A percentile compares a stretch with the other conserved stretches of the same genome.
These are phyloP conservation scores for Pyrochroa serraticornis DNA, from an alignment of 2,888 invertebrate genomes.

Conservation along the genomic window DNA sequence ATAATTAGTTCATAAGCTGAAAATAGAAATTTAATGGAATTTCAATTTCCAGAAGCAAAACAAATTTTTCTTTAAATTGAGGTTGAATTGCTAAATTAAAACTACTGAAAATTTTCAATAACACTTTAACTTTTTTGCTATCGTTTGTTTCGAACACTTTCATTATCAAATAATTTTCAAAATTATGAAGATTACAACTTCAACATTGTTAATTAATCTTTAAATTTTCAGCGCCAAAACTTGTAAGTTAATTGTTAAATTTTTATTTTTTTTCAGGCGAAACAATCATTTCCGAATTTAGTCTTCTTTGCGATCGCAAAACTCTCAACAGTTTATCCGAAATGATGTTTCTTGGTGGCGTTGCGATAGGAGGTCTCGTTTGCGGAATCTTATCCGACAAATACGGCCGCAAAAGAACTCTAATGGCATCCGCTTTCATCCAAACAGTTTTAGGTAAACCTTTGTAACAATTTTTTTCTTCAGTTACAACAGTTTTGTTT, in stretches of 20 bases:
- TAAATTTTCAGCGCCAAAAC: conserved; percentile 6
- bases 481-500: conserved; percentile 29
- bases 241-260: not conserved
- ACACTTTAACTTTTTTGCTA: no score
- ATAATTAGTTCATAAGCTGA: no score
- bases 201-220: conserved; percentile 2
- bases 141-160: no score
- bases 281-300: conserved; percentile 79
- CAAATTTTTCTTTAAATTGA: no score
- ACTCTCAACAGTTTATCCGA: conserved; percentile 74
- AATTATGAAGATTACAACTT: no score
- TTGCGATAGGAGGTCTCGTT: conserved; percentile 78
- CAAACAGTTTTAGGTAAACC: conserved; percentile 20
- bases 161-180: no score
- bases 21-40: no score
- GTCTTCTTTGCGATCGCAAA: conserved; percentile 75
- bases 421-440: conserved; percentile 70
- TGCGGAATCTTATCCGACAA: conserved; percentile 81
- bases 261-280: conserved; percentile 57
- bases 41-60: no score
- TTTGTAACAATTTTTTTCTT: not conserved
- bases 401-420: conserved; percentile 76
- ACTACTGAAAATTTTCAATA: no score
- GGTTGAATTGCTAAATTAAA: no score
- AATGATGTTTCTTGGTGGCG: conserved; percentile 78